A percentile compares a stretch with the other conserved stretches of the same genome.
Conservation (phyloP, 1,140 invertebrate genomes). For the Drosophila jambulina region DNA sequence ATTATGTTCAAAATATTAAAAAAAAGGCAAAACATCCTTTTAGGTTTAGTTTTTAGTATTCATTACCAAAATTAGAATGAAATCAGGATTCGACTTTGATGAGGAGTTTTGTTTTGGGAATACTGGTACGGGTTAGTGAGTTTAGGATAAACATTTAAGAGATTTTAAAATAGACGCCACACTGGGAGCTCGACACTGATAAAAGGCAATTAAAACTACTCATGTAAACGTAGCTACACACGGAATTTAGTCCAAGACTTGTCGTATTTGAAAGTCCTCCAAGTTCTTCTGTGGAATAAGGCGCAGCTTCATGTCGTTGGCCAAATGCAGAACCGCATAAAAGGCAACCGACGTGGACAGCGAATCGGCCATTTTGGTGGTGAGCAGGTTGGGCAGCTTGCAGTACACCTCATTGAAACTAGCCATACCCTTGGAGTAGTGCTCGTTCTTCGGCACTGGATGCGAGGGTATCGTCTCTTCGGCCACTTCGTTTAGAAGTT, state of each 20-base stretch:
- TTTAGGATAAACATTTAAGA: slow-evolving; percentile 1
- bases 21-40: neutral
- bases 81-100: slow-evolving; percentile 11
- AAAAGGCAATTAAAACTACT: neutral
- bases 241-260: slow-evolving; percentile 54
- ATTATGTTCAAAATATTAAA: neutral
- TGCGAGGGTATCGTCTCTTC: slow-evolving; percentile 61
- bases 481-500: slow-evolving; percentile 43
- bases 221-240: neutral
- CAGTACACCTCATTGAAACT: slow-evolving; percentile 86
- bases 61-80: neutral
- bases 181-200: neutral
- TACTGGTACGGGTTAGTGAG: slow-evolving; percentile 33
- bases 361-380: slow-evolving; percentile 87
- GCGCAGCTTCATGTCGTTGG: slow-evolving; percentile 88
- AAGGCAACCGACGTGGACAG: slow-evolving; percentile 90
- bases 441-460: slow-evolving; percentile 47
- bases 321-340: slow-evolving; percentile 90
- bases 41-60: neutral
- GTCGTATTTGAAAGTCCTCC: slow-evolving; percentile 76
- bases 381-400: slow-evolving; percentile 87
- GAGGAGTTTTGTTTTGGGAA: slow-evolving; percentile 18
- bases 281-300: slow-evolving; percentile 71
- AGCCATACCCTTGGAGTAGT: slow-evolving; percentile 66
- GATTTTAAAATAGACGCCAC: slow-evolving; percentile 2